Evolutionary conservation across 1,140 invertebrate species (phyloP).

Genomic region (Apis mellifera): Amel_HAv3.1 CM009933.2:13590001-13590500

Average conservation of each 20-base stretch:
- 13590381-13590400: constrained; percentile 93
- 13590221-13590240: constrained; percentile 90
- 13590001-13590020: too few species aligned
- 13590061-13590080: constrained; percentile 89
- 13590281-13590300: constrained; percentile 90
- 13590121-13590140: constrained; percentile 96
- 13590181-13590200: background rate
- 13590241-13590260: constrained; percentile 95
- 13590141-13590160: constrained; percentile 95
- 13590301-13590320: constrained; percentile 86
- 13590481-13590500: constrained; percentile 89
- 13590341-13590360: constrained; percentile 94
- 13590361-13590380: constrained; percentile 91
- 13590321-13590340: constrained; percentile 91
- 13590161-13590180: constrained; percentile 65
- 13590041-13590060: background rate
- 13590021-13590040: too few species aligned
- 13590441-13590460: constrained; percentile 96
- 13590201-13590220: background rate
- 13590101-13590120: constrained; percentile 94
- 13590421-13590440: constrained; percentile 93
- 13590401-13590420: constrained; percentile 89
- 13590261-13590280: constrained; percentile 96
- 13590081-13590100: constrained; percentile 94
- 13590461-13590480: constrained; percentile 98